Conservation (phyloP, 2,888 invertebrate species). For the Amiota minor region DNA sequence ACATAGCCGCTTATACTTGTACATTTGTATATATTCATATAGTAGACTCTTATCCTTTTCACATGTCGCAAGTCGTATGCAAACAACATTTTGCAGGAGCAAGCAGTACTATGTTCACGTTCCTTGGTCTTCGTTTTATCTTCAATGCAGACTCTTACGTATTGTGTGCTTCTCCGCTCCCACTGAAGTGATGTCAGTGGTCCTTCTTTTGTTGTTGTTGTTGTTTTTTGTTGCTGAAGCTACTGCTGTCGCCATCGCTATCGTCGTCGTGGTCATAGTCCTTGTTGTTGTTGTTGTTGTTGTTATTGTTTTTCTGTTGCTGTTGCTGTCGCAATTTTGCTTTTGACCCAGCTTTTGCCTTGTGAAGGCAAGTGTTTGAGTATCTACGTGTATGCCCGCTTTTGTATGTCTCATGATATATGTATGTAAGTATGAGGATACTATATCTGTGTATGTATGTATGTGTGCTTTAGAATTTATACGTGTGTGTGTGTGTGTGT, state of each 20-base stretch:
- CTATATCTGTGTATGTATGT: conserved; percentile 28
- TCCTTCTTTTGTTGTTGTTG: conserved; percentile 40
- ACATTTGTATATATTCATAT: conserved; percentile 35
- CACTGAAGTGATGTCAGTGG: conserved; percentile 11
- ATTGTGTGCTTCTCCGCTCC: conserved; percentile 55
- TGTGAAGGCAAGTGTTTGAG: conserved; percentile 60
- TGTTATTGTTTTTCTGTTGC: conserved; percentile 49
- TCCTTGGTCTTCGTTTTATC: conserved; percentile 56
- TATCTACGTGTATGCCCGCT: conserved; percentile 53
- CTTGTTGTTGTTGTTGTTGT: conserved; percentile 34
- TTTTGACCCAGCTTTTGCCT: conserved; percentile 57
- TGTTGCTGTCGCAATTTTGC: conserved; percentile 53
- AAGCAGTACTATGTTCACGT: conserved; percentile 36
- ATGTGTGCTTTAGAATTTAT: conserved; percentile 37
- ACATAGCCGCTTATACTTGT: conserved; percentile 33
- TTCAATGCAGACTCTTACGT: conserved; percentile 66
- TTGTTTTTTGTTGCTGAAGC: conserved; percentile 35
- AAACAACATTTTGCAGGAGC: conserved; percentile 71
- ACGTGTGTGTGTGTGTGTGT: conserved; percentile 33
- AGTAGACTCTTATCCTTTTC: conserved; percentile 59
- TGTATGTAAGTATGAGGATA: conserved; percentile 16
- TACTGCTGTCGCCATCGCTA: conserved; percentile 25
- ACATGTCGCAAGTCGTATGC: conserved; percentile 73
- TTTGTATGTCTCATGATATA: no score
- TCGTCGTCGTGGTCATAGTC: conserved; percentile 23